phyloP scores from a whole-genome alignment of 53 echinoderm and acorn worm species.

The Patiria pectinifera region DNA sequence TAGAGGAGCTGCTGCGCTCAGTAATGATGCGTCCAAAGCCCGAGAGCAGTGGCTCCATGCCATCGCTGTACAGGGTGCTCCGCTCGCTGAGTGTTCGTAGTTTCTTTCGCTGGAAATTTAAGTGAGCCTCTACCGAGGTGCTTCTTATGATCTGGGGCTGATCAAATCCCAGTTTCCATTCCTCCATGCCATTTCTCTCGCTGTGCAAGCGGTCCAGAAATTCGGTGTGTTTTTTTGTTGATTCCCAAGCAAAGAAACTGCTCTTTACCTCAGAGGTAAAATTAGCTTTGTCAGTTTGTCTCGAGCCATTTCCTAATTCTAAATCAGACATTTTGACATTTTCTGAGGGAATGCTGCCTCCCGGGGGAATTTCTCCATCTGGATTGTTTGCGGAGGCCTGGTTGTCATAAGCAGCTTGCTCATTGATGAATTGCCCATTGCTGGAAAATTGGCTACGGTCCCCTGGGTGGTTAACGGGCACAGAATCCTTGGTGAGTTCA shows the following conservation, averaged over 20 bases:
- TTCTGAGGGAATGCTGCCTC: neutral
- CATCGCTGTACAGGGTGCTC: slow-evolving; percentile 48
- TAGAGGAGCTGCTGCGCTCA: slow-evolving; percentile 40
- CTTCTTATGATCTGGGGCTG: slow-evolving; percentile 44
- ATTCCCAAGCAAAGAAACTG: slow-evolving; percentile 1
- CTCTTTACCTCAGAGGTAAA: neutral
- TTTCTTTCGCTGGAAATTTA: slow-evolving; percentile 34
- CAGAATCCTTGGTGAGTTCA: neutral
- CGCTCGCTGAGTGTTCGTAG: slow-evolving; percentile 49
- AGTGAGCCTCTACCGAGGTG: slow-evolving; percentile 43
- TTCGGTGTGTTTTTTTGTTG: neutral
- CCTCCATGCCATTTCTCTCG: neutral
- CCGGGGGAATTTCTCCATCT: neutral
- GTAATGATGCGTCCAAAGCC: slow-evolving; percentile 30
- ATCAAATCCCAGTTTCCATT: slow-evolving; percentile 44
- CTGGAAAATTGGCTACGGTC: slow-evolving; percentile 1
- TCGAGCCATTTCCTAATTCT: neutral
- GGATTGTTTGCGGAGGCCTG: neutral
- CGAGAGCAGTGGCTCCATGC: slow-evolving; percentile 47
- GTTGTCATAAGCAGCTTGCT: neutral
- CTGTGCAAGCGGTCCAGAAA: neutral
- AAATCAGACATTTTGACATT: neutral
- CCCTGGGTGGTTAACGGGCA: neutral
- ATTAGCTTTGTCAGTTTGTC: neutral
- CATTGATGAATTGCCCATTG: neutral